Base-by-base conservation (phyloP, 2,888 invertebrate species). In the Tiphia femorata region DNA sequence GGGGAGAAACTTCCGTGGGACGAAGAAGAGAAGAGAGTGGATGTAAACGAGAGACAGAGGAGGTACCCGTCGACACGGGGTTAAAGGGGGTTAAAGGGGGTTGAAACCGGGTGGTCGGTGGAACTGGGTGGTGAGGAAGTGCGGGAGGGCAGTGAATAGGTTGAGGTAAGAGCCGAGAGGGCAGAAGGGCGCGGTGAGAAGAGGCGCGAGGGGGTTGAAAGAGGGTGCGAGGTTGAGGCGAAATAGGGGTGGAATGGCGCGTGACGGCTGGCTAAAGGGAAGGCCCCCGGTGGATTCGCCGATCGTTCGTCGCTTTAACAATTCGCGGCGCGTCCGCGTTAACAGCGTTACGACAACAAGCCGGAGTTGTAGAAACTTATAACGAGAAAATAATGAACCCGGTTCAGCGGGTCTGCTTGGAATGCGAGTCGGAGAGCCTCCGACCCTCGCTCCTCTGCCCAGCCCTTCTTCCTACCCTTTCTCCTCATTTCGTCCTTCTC, bases 311-410 rank as follows among this genome's bases (percentile, higher is more conserved):
- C 67, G 52, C 46, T 75, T 81, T 80, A 80, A 81, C 81, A 77
- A 81, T 81, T 81, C 81, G 75, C 72, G 67, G 70, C 80, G 79
- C 80, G 80, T 81, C 67, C 81, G 75, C 77, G 79, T 78, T 81
- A 81, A 81, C 79, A 79, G 77, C 78, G 77, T 81, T 81, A 81
- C 81, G 81, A 80, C 81, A 81, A 81, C 81, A 81, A 81, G 78
- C 79, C 74, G 66, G 78, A 81, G 79, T 79, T 79, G 81, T 79
- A 80, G 80, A 81, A 81, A 81, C 81, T 81, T 81, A 81, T 81
- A 81, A 81, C 81, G 81, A 81, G 81, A 80, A 81, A 81, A 81
- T 81, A 81, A 81, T 81, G 81, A 81, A 81, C 79, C 76, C 76
- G 75, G 79, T 77, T 78, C 77, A 76, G 75, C 76, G 70, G 70